phyloP scores from a whole-genome alignment of 2,888 invertebrate genomes.

The Copidosoma aretas region DNA sequence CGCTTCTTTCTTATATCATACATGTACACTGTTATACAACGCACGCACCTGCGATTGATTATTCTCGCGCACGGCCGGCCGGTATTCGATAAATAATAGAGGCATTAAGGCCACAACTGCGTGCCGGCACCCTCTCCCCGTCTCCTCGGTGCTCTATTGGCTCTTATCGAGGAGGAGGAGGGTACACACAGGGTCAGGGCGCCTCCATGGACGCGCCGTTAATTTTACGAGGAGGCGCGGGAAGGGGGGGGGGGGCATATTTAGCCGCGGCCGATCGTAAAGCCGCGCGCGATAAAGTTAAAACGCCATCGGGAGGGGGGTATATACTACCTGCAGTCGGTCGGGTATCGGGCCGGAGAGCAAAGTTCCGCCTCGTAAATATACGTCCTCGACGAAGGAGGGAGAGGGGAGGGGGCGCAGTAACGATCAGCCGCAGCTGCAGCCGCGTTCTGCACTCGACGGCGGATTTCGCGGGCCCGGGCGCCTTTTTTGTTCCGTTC shows the following conservation, averaged over 20 bases:
- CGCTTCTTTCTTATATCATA: no score
- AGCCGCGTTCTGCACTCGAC: slow-evolving; percentile 7
- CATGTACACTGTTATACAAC: no score
- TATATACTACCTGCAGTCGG: slow-evolving; percentile 29
- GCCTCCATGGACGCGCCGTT: slow-evolving; percentile 60
- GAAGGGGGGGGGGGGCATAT: slow-evolving; percentile 33
- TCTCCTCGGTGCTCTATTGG: slow-evolving; percentile 53
- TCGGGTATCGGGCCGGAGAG: slow-evolving; percentile 50
- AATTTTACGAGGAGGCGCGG: slow-evolving; percentile 55
- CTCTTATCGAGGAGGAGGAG: slow-evolving; percentile 55
- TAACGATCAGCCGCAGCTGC: slow-evolving; percentile 34
- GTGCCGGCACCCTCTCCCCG: no score
- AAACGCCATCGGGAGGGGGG: slow-evolving; percentile 47
- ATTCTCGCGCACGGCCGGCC: neutral
- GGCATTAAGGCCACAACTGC: no score
- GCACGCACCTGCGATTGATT: no score
- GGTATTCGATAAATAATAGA: slow-evolving; percentile 46
- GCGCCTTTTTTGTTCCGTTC: neutral
- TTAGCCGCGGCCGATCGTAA: slow-evolving; percentile 40
- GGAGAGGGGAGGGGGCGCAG: slow-evolving; percentile 8
- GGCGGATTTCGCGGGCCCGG: neutral
- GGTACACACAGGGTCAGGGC: slow-evolving; percentile 49
- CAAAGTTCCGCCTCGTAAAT: slow-evolving; percentile 57
- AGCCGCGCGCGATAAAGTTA: slow-evolving; percentile 55
- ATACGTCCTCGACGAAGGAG: slow-evolving; percentile 34